A percentile compares a stretch with the other conserved stretches of the same genome.
These are phyloP conservation scores for Pangasius krempfi DNA, from an alignment of 2,797 vertebrate species.

Conservation along the genomic window DNA sequence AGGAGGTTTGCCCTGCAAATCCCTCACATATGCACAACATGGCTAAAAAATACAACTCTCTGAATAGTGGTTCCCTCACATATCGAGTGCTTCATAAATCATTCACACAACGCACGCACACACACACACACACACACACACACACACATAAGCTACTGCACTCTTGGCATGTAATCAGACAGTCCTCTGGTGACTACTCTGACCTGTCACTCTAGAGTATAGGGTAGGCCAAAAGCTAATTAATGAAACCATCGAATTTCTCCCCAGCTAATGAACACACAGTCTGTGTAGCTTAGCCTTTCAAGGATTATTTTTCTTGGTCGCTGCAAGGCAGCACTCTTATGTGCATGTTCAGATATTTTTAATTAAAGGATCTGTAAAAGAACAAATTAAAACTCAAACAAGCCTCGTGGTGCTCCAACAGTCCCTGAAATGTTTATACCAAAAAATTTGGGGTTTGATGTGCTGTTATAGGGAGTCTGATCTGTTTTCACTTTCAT, in stretches of 20 bases:
- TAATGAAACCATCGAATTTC: conserved; percentile 78
- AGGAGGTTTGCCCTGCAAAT: conserved; percentile 58
- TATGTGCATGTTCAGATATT: conserved; percentile 72
- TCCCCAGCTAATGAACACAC: conserved; percentile 77
- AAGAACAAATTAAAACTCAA: conserved; percentile 77
- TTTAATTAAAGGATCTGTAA: conserved; percentile 78
- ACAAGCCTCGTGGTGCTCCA: conserved; percentile 69
- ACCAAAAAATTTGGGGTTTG: conserved; percentile 64
- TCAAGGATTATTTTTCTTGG: conserved; percentile 78
- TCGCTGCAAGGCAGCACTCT: conserved; percentile 65
- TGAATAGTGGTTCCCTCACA: conserved; percentile 70
- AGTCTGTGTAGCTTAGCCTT: conserved; percentile 71
- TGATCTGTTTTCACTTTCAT: conserved; percentile 71
- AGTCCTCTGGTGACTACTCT: conserved; percentile 70
- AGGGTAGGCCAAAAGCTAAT: conserved; percentile 72
- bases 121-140: conserved; percentile 49
- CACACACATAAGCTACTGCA: conserved; percentile 57
- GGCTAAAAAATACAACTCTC: conserved; percentile 72
- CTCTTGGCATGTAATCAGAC: conserved; percentile 74
- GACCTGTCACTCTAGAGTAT: conserved; percentile 74
- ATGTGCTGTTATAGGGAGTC: conserved; percentile 71
- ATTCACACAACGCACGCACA: conserved; percentile 37
- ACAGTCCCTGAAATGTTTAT: conserved; percentile 71
- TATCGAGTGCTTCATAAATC: conserved; percentile 57
- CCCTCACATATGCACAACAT: conserved; percentile 72